Base-by-base conservation (phyloP, 2,888 invertebrate species). In the Gymnocheta viridis region DNA sequence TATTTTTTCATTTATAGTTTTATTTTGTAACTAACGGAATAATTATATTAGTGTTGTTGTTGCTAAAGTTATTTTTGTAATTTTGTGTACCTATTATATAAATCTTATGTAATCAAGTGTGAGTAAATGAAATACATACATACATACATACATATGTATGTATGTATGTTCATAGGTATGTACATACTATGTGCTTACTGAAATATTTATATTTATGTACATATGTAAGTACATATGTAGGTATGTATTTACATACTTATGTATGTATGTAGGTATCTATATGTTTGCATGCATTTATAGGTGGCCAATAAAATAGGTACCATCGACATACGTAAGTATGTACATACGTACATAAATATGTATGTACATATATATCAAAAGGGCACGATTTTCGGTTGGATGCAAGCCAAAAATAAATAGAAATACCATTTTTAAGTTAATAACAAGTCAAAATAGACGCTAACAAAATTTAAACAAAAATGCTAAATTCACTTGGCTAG, bases 31-130 rank as follows among this genome's bases (percentile, higher is more conserved):
- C 69, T 69, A 79, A 79, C 54, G 67, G 66, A 49, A 67, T n/a
- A 27, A 12, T 54, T 54, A 14, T 60, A 27, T 1, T 38, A 56
- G 10, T 51, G 29, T 38, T 64, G 64, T 77, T 41, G 60, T 47
- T 56, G 27, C 5, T 27, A 47, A n/a, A 51, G 22, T 38, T 66
- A 38, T 72, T 69, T 54, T 74, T 32, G 12, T 10, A 47, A 29
- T 27, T 27, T 27, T 54, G 24, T 17, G n/a, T n/a, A n/a, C n/a
- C n/a, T n/a, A 17, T 24, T 89, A 90, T 89, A 89, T 89, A 90
- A 90, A 86, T 56, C 87, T 89, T 90, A 89, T 89, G 88, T 89
- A 89, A 89, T 86, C 66, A 51, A 78, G 5, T 5, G 7, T 32
- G 32, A 32, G 69, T 62, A 56, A 51, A 60, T n/a, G 2, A 10